Base-by-base conservation (phyloP, 2,113 vertebrate genomes). In the Heterochromis multidens region DNA sequence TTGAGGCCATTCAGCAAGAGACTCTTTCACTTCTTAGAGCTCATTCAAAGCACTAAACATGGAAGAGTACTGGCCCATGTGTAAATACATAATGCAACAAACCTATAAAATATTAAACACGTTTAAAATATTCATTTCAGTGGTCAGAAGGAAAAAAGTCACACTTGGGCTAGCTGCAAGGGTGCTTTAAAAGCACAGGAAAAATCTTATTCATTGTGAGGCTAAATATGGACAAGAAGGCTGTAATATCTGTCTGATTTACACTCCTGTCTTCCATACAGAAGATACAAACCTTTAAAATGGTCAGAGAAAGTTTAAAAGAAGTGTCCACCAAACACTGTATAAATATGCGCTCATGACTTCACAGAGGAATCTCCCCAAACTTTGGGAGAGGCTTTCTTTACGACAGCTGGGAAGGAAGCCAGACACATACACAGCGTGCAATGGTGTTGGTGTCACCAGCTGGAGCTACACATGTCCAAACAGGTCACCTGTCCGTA, bases 81-180 rank as follows among this genome's bases (percentile, higher is more conserved):
- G 72, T 77, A 67, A 88, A 85, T 91, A 83, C 86, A 88, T 91
- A 89, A 93, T 87, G 86, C 86, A 89, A 84, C 1, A 37, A 59
- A 37, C 61, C 86, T 25, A 59, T 87, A 3, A 86, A 84, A 67
- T n/a, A 83, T 90, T 7, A 46, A 91, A 37, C 2, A 2, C 40
- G 27, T 56, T 78, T 91, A 0, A 92, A 91, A 90, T 74, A 92
- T 94, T 91, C 0, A 93, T 90, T n/a, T 79, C 3, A 4, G 25
- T 40, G 52, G 74, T 78, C 57, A 77, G 79, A 70, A 31, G 40
- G 9, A 13, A 56, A 23, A 74, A 82, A 87, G 7, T 17, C 12
- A 79, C 16, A 74, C 54, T 81, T 46, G n/a, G 77, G 59, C 2
- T 72, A 4, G 0, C 21, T 49, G 54, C 17, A 29, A 21, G 57